Conservation (phyloP, 2,888 invertebrate genomes). For the Folsomia manolachei region DNA sequence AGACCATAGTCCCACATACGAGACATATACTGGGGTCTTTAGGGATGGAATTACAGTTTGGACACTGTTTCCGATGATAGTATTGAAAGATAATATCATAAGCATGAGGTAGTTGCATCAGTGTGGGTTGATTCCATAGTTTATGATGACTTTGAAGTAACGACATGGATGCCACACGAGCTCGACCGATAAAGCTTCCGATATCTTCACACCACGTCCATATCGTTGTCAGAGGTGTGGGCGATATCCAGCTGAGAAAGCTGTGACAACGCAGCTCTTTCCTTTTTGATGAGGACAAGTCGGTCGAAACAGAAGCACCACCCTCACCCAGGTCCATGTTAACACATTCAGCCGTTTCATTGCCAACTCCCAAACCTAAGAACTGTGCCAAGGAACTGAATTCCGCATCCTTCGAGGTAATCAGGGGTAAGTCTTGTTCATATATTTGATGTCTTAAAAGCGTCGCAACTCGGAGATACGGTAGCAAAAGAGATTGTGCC, state of each 20-base stretch:
- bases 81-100: conserved; percentile 89
- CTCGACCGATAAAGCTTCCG: conserved; percentile 59
- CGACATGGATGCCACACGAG: conserved; percentile 64
- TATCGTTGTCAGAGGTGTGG: conserved; percentile 53
- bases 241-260: conserved; percentile 48
- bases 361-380: conserved; percentile 63
- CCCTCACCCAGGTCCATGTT: background rate
- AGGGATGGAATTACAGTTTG: conserved; percentile 83
- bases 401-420: conserved; percentile 59
- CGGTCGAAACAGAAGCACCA: background rate
- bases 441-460: conserved; percentile 73
- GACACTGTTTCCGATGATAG: conserved; percentile 86
- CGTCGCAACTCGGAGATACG: conserved; percentile 79
- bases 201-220: conserved; percentile 70
- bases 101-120: conserved; percentile 80
- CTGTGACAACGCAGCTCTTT: conserved; percentile 37
- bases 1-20: conserved; percentile 87
- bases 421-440: conserved; percentile 60
- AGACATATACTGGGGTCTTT: conserved; percentile 89
- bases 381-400: conserved; percentile 75
- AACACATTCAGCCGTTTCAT: background rate
- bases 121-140: conserved; percentile 75
- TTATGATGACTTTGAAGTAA: conserved; percentile 69
- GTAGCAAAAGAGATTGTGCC: conserved; percentile 76
- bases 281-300: background rate